These are phyloP conservation scores for Diadema setosum DNA, from an alignment of 35 echinoderm and acorn worm species.

Conservation along the genomic window DNA sequence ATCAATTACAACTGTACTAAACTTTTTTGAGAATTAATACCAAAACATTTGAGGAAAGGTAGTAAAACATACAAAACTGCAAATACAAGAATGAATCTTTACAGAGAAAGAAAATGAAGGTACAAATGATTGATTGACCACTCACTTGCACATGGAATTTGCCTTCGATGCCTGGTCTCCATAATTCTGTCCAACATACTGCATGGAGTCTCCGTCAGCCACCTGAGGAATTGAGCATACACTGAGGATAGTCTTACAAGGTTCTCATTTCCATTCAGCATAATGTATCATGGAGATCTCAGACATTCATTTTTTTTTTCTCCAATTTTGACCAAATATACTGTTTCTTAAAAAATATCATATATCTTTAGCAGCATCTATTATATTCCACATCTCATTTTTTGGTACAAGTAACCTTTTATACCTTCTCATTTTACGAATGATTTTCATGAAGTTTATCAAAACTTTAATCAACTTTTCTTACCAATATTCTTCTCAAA, in stretches of 20 bases:
- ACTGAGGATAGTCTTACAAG: background rate
- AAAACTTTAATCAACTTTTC: too few species aligned
- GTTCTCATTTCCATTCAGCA: background rate
- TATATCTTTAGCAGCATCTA: background rate
- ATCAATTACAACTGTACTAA: too few species aligned
- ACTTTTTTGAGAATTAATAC: too few species aligned
- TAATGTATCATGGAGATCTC: background rate
- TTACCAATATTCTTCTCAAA: background rate
- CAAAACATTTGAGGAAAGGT: too few species aligned
- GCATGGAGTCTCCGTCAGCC: conserved; percentile 35
- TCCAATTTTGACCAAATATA: background rate
- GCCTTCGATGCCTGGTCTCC: conserved; percentile 33
- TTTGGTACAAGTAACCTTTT: background rate
- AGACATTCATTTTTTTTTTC: background rate
- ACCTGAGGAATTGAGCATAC: background rate
- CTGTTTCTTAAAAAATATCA: background rate
- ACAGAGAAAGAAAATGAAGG: too few species aligned
- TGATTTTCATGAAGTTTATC: too few species aligned
- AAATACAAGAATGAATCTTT: too few species aligned
- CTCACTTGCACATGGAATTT: conserved; percentile 68
- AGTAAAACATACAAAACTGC: too few species aligned
- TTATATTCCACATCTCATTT: background rate
- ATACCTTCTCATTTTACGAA: too few species aligned
- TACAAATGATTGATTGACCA: too few species aligned
- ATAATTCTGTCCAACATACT: conserved; percentile 74